Base-by-base conservation (phyloP, 1,140 invertebrate species). In the Nautilus pompilius region DNA sequence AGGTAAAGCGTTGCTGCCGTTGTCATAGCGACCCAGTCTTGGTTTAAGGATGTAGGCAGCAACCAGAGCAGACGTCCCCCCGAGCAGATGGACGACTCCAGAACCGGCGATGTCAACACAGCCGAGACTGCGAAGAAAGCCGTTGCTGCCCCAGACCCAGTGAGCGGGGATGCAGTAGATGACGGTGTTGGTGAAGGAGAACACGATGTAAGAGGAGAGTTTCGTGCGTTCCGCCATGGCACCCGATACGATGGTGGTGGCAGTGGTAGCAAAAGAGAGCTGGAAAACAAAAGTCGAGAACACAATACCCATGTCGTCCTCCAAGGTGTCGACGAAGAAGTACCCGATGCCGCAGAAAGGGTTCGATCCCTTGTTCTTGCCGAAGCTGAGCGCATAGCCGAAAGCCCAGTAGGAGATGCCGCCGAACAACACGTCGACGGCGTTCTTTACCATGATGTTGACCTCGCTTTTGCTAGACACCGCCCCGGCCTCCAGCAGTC, bases 321-420 rank as follows among this genome's bases (percentile, higher is more conserved):
- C 62, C 20, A 73, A 58, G 0, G 83, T 68, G 67, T 87, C 84
- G 22, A 86, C 78, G 26, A 85, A 80, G 60, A 85, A 87, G 59
- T 79, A 76, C 0, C 86, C 86, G 29, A 85, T 63, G 0, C 92
- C 71, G 90, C 86, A 69, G 90, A 91, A 60, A 15, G 89, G 86
- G 80, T 92, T 95, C 0, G 86, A 88, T 72, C 46, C 87, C 0
- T 58, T 17, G 10, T 65, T 87, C 13, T 87, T 84, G 0, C 94
- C 94, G 72, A 95, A 97, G 55, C 92, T 95, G 74, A 97, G 86
- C 0, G 91, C 93, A 80, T 93, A 98, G 0, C 95, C 95, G 76
- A 96, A 95, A 22, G 93, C 86, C 95, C 95, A 97, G 81, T 96
- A 98, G 0, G 93, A 95, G 4, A 95, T 78, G 56, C 93, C 94